Percentiles rank a stretch among this genome's conserved stretches.
phyloP scores from a whole-genome alignment of 1,140 invertebrate species.

The Lysiphlebus fabarum region DNA sequence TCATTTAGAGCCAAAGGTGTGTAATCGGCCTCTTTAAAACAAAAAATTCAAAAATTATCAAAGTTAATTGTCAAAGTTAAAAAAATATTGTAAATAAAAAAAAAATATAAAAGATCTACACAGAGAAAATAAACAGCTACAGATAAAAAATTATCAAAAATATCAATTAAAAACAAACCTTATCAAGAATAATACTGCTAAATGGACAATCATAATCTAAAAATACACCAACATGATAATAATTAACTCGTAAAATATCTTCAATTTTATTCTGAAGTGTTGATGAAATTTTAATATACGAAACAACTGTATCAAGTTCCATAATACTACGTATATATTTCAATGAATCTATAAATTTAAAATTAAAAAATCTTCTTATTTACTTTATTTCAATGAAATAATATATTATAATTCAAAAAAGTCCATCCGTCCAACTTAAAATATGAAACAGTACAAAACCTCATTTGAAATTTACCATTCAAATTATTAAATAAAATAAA shows the following conservation, averaged over 20 bases:
- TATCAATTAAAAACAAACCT: not conserved
- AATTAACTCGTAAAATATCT: slow-evolving; percentile 32
- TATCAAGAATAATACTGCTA: slow-evolving; percentile 23
- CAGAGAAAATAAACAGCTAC: no score
- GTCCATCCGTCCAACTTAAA: no score
- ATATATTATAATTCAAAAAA: not conserved
- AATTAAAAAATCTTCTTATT: not conserved
- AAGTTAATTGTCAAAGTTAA: no score
- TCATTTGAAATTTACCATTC: no score
- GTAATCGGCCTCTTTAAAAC: no score
- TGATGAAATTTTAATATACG: slow-evolving; percentile 24
- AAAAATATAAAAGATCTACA: no score
- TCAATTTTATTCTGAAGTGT: slow-evolving; percentile 24
- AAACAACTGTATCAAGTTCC: slow-evolving; percentile 15
- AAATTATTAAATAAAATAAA: no score
- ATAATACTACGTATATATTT: slow-evolving; percentile 18
- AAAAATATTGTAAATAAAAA: no score
- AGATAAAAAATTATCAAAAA: no score
- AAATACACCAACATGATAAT: slow-evolving; percentile 37
- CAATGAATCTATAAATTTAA: slow-evolving; percentile 22
- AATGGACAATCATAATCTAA: slow-evolving; percentile 36
- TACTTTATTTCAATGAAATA: not conserved
- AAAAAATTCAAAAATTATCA: no score
- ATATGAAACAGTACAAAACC: no score
- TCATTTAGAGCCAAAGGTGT: no score